A percentile compares a stretch with the other conserved stretches of the same genome.
Evolutionary conservation across 2,888 invertebrate species (phyloP).

Genomic region (Caenorhabditis panamensis): DNA sequence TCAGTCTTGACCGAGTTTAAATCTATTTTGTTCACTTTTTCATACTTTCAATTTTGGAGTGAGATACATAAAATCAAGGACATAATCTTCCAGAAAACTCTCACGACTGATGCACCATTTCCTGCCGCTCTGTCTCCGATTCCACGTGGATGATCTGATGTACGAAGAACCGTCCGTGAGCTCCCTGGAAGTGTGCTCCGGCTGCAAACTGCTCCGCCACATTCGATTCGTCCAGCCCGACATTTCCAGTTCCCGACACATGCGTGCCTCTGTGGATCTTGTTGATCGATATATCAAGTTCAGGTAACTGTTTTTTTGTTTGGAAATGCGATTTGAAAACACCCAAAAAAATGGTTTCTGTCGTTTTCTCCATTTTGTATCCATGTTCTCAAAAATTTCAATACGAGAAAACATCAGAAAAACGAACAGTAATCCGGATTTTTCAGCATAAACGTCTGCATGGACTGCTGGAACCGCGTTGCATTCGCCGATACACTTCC

Average conservation of each 20-base stretch:
- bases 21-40: no score
- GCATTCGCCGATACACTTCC: background rate
- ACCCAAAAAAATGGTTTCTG: background rate
- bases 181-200: slow-evolving; percentile 36
- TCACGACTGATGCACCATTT: no score
- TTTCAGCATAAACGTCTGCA: slow-evolving; percentile 30
- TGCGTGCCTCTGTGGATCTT: slow-evolving; percentile 22
- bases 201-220: slow-evolving; percentile 29
- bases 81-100: no score
- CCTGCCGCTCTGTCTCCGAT: slow-evolving; percentile 26
- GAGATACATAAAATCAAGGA: no score
- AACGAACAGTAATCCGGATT: background rate
- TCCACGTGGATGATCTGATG: slow-evolving; percentile 30
- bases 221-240: slow-evolving; percentile 28
- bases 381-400: background rate
- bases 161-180: slow-evolving; percentile 5
- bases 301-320: slow-evolving; percentile 7
- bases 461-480: slow-evolving; percentile 25
- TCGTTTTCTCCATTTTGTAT: background rate
- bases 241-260: background rate
- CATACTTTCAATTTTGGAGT: no score
- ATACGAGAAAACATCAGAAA: background rate
- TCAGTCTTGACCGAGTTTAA: no score
- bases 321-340: background rate
- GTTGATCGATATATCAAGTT: slow-evolving; percentile 18